These are phyloP conservation scores for Calameuta pallipes DNA, from an alignment of 2,888 invertebrate species.

Conservation along the genomic window DNA sequence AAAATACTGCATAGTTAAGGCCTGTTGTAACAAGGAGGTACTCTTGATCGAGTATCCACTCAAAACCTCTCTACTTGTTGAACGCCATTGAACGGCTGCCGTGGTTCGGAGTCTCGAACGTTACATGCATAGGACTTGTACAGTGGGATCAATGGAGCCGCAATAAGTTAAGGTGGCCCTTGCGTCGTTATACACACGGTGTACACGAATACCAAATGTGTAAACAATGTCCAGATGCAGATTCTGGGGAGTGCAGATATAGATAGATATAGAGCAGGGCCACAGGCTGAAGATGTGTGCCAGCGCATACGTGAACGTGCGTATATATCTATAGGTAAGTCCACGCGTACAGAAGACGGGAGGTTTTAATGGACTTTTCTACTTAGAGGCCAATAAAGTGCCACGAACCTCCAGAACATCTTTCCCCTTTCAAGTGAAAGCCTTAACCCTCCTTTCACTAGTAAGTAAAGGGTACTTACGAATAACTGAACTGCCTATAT, in stretches of 20 bases:
- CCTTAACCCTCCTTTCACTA: slow-evolving; percentile 38
- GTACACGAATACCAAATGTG: neutral
- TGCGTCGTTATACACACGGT: neutral
- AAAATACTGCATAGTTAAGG: too few species aligned
- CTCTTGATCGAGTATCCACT: slow-evolving; percentile 56
- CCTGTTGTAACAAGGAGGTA: slow-evolving; percentile 48
- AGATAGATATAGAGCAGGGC: too few species aligned
- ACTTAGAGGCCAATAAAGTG: slow-evolving; percentile 65
- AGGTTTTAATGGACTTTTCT: slow-evolving; percentile 64
- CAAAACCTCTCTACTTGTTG: slow-evolving; percentile 45
- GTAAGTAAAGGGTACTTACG: too few species aligned
- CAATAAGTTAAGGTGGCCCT: neutral
- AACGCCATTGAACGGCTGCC: slow-evolving; percentile 40
- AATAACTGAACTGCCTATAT: too few species aligned
- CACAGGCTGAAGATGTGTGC: too few species aligned
- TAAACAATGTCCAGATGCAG: neutral
- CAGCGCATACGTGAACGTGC: neutral
- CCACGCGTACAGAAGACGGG: slow-evolving; percentile 27
- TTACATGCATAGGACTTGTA: too few species aligned
- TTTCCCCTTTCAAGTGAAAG: slow-evolving; percentile 54
- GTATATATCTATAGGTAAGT: neutral
- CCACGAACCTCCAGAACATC: slow-evolving; percentile 46
- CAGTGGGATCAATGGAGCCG: neutral
- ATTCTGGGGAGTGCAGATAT: too few species aligned
- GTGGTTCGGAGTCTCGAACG: too few species aligned